Evolutionary conservation across 2,888 invertebrate genomes (phyloP), one percentile per base, ranked within the genome.

Genomic region (Spodoptera littoralis): DNA sequence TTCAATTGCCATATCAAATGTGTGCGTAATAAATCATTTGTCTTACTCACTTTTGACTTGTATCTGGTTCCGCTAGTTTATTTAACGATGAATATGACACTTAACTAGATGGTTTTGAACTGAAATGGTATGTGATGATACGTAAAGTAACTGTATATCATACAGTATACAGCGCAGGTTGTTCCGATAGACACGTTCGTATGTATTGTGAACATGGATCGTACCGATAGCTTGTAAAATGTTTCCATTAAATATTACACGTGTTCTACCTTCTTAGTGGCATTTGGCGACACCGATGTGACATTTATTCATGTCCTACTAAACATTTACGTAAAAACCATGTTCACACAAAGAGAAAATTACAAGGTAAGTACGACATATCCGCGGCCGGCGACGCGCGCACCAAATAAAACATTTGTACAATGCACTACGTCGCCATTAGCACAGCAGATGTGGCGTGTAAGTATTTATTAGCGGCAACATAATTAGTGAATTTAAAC

Each of bases 401-500:
- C 78, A 84, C 74, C 86, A 88, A 91, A 91, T 88, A 89, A 91
- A 92, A 87, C 88, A 89, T 88, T 85, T 83, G 82, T 82, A 89
- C 87, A 90, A 86, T 88, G 82, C 87, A 85, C 80, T 82, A 81
- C 83, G 77, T 73, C 77, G 69, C 83, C 88, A 91, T 90, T 91
- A 88, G 73, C 79, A 76, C 84, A 86, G 88, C 94, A 94, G 93
- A 94, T 93, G 94, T 90, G 88, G 89, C 87, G 85, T 89, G 87
- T 87, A 92, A 89, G 88, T 91, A 92, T 91, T 90, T 90, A 93
- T 94, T 93, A 93, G 89, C 78, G 88, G 88, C 84, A 82, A 85
- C 85, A 83, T 93, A 93, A 94, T 93, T 92, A 92, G 90, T 89
- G 88, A 92, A 92, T 92, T 90, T 90, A 88, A 92, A 92, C 94